Conservation (phyloP, 2,797 vertebrate species). For the Darevskia nairensis region DNA sequence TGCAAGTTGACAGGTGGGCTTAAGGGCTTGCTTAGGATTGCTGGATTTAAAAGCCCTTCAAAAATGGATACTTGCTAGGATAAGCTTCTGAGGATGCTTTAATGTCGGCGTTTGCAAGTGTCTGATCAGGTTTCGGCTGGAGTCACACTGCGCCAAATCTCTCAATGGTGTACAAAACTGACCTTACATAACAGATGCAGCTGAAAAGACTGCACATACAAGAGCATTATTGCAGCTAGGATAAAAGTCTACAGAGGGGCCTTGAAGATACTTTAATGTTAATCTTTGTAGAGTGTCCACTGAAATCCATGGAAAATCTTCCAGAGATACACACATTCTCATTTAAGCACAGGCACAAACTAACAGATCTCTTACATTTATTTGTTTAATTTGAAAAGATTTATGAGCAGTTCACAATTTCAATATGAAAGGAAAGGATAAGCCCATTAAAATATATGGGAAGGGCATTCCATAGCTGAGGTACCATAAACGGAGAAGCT, state of each 20-base stretch:
- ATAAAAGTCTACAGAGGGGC: not conserved
- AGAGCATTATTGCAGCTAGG: not conserved
- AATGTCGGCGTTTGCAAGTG: slow-evolving; percentile 42
- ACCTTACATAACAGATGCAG: not conserved
- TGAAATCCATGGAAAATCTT: not conserved
- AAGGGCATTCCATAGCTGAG: not conserved
- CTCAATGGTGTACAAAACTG: not conserved
- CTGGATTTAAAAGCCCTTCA: slow-evolving; percentile 51
- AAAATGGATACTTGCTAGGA: slow-evolving; percentile 47
- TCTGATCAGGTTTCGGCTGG: not conserved
- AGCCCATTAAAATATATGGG: not conserved
- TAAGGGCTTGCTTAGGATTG: no score
- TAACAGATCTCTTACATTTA: not conserved
- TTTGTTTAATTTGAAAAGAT: not conserved
- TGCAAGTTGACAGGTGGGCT: slow-evolving; percentile 52
- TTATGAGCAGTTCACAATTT: not conserved
- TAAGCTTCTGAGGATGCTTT: slow-evolving; percentile 37
- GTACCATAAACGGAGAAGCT: not conserved
- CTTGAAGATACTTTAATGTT: not conserved
- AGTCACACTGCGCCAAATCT: not conserved
- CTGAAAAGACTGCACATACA: not conserved
- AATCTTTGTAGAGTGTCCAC: not conserved
- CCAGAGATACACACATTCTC: no score
- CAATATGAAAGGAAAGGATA: not conserved
- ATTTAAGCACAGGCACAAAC: not conserved